phyloP scores from a whole-genome alignment of 2,113 vertebrate species.

The Myrmecophaga tridactyla region DNA sequence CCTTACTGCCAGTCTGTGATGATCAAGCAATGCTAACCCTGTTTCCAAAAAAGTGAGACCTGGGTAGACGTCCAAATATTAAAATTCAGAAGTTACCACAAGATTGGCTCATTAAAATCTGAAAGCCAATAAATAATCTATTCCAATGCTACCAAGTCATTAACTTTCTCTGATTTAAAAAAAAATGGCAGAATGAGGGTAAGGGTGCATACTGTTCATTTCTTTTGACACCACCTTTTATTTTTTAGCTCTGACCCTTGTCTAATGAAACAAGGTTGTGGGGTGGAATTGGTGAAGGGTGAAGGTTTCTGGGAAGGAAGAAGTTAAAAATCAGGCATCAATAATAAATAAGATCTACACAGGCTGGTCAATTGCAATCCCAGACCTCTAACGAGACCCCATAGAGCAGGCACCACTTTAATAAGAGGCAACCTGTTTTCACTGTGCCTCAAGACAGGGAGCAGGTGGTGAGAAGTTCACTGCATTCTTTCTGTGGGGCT shows the following conservation, averaged over 20 bases:
- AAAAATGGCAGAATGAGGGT: background rate
- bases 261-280: background rate
- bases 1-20: too few relatives aligned
- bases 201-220: background rate
- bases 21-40: background rate
- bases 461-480: slow-evolving; percentile 71
- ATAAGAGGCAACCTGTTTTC: slow-evolving; percentile 68
- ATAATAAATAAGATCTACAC: background rate
- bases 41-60: background rate
- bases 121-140: background rate
- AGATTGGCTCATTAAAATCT: background rate
- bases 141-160: background rate
- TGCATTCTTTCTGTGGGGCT: slow-evolving; percentile 3
- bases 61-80: background rate
- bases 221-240: background rate
- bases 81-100: background rate
- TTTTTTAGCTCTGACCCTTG: background rate
- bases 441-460: slow-evolving; percentile 54
- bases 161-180: background rate
- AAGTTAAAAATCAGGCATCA: background rate
- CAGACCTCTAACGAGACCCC: slow-evolving; percentile 48
- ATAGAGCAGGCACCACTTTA: slow-evolving; percentile 44
- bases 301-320: background rate
- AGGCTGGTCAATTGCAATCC: background rate
- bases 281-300: background rate